Evolutionary conservation across 1,140 invertebrate genomes (phyloP), one percentile per base, ranked within the genome.

Genomic region (Odontomachus brunneus): DNA sequence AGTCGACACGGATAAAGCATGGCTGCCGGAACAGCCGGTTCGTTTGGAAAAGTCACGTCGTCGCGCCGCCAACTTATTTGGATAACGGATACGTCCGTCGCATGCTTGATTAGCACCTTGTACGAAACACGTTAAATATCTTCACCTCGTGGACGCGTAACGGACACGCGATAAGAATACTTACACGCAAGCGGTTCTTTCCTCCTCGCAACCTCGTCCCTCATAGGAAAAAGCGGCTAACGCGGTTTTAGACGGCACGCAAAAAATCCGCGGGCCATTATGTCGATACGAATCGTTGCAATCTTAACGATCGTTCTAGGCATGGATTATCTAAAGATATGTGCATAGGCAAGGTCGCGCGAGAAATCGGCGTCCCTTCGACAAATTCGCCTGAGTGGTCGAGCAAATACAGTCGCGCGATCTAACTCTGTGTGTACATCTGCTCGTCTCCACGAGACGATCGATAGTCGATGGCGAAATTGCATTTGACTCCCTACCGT

Each of bases 71-170:
- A 69, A 49, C 74, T 67, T 81, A 84, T 86, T 86, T 84, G 84
- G 83, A 49, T 49, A 66, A 81, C 48, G 59, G 67, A 73, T 33
- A 22, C 63, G 60, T 29, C 63, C 22, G 49, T 57, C 24, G 85
- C 62, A 85, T 82, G 74, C 53, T 84, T 66, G 60, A 81, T 86
- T 86, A 86, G 60, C 29, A n/a, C 69, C 83, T 86, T 81, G 75
- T 11, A 44, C 55, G 75, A 81, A 84, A 62, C 48, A n/a, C 72
- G 59, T 84, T 67, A 71, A 86, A 84, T 55, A 76, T 44, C 65
- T 83, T 69, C 44, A 69, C 74, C 66, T 84, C 49, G 53, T 24
- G 44, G 44, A 22, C 53, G 48, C 48, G 48, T 84, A 73, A 84
- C 62, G 62, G 71, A 65, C 48, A 71, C 53, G 53, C 65, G 71